Percentiles rank a stretch among this genome's conserved stretches.
These are phyloP conservation scores for Hydriomena furcata DNA, from an alignment of 2,888 invertebrate genomes.

Conservation along the genomic window DNA sequence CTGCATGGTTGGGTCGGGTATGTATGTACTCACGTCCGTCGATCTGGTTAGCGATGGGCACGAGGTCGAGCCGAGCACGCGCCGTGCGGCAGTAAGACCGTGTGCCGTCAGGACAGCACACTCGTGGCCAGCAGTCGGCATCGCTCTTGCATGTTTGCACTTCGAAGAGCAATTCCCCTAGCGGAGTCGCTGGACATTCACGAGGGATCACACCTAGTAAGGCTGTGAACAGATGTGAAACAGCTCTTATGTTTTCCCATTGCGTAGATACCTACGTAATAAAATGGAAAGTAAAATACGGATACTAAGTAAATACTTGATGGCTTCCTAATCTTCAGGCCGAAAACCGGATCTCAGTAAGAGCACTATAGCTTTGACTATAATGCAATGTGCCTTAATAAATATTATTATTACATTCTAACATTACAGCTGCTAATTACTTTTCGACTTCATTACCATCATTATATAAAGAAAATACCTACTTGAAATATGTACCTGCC, in stretches of 20 bases:
- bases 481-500: too few relatives aligned
- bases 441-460: too few relatives aligned
- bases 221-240: constrained; percentile 66
- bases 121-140: constrained; percentile 88
- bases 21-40: constrained; percentile 77
- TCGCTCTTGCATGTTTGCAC: constrained; percentile 87
- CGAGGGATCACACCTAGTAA: constrained; percentile 88
- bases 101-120: constrained; percentile 89
- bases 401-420: too few relatives aligned
- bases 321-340: constrained; percentile 4
- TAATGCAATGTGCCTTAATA: too few relatives aligned
- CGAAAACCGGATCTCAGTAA: background rate
- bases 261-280: too few relatives aligned
- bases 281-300: constrained; percentile 2
- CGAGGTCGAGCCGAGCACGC: constrained; percentile 85
- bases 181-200: constrained; percentile 86
- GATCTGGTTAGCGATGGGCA: constrained; percentile 85
- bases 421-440: too few relatives aligned
- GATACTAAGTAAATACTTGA: background rate
- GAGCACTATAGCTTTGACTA: background rate
- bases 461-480: too few relatives aligned
- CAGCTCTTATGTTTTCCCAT: too few relatives aligned
- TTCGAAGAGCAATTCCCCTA: constrained; percentile 88
- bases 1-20: background rate
- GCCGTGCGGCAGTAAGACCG: constrained; percentile 89